Percentiles rank a stretch among this genome's conserved stretches.
These are phyloP conservation scores for Drosophila sturtevanti DNA, from an alignment of 1,140 invertebrate species.

Conservation along the genomic window DNA sequence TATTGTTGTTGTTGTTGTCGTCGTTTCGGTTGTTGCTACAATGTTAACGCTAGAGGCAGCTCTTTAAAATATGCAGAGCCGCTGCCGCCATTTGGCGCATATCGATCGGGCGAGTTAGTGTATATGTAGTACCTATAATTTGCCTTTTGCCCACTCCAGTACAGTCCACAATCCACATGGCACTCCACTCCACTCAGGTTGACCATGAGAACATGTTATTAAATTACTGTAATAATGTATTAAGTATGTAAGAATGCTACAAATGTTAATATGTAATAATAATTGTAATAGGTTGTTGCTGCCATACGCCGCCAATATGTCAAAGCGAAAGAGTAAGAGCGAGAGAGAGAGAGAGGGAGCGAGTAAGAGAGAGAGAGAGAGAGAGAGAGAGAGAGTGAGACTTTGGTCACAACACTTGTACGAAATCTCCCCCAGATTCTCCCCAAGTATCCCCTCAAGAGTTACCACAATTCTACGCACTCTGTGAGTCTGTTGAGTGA, in stretches of 20 bases:
- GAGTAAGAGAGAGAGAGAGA: too few species aligned
- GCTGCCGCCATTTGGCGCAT: slow-evolving; percentile 40
- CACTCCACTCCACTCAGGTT: slow-evolving; percentile 60
- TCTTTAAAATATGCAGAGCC: slow-evolving; percentile 75
- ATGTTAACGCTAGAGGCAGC: slow-evolving; percentile 64
- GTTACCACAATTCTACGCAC: slow-evolving; percentile 48
- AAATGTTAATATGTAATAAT: slow-evolving; percentile 81
- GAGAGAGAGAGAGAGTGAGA: slow-evolving; percentile 33
- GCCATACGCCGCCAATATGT: slow-evolving; percentile 22
- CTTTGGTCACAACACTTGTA: slow-evolving; percentile 44
- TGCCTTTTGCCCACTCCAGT: slow-evolving; percentile 35
- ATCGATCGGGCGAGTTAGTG: slow-evolving; percentile 26
- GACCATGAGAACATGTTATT: slow-evolving; percentile 83
- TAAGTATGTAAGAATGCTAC: slow-evolving; percentile 82
- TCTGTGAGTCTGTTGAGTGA: background rate
- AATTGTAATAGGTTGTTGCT: slow-evolving; percentile 70
- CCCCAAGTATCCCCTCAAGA: slow-evolving; percentile 18
- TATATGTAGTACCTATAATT: slow-evolving; percentile 15
- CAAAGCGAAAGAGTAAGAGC: too few species aligned
- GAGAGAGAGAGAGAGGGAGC: too few species aligned
- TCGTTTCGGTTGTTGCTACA: slow-evolving; percentile 40
- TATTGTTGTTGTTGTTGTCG: slow-evolving; percentile 3
- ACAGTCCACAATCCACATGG: slow-evolving; percentile 13
- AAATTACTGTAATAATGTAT: slow-evolving; percentile 82
- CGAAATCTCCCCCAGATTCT: background rate